Evolutionary conservation across 2,888 invertebrate genomes (phyloP), one percentile per base, ranked within the genome.

Genomic region (Tholera decimalis): DNA sequence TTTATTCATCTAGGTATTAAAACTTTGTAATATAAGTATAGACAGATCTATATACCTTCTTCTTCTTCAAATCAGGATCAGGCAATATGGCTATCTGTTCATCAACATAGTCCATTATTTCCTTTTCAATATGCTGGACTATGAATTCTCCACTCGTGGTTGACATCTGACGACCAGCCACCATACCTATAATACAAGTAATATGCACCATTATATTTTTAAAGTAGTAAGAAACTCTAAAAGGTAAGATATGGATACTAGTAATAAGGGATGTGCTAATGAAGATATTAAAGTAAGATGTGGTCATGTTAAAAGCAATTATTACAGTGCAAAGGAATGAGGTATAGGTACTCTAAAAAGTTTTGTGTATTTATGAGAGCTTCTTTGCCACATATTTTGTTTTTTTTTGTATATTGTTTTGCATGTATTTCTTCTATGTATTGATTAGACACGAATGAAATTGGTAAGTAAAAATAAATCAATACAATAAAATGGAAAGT

Each of bases 151-250:
- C 95, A 47, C 95, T 95, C 0, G 94, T 95, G 0, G 91, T 92
- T 0, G 95, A 95, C 95, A 95, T 93, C 68, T 95, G 94, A 1
- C 94, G 90, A 0, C 95, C 95, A 4, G 94, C 94, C 53, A 95
- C 89, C 92, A 93, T 93, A 0, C 94, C 95, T 95, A 75, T 0
- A 64, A 39, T 28, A n/a, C 24, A 44, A 24, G 26, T 24, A 24
- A 37, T n/a, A 24, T 24, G 15, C n/a, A 24, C 37, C n/a, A 37
- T 2, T 5, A 3, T 15, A 24, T 22, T 24, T 20, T 44, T 15
- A 3, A 63, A 5, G 7, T 8, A 15, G n/a, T 22, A 22, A n/a
- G 8, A 33, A 15, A 35, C 20, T 13, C 13, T 18, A 20, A 43
- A 22, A 43, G 2, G 13, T 6, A n/a, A n/a, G n/a, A 43, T 7